These are phyloP conservation scores for Blera fallax DNA, from an alignment of 2,888 invertebrate genomes.

Conservation along the genomic window DNA sequence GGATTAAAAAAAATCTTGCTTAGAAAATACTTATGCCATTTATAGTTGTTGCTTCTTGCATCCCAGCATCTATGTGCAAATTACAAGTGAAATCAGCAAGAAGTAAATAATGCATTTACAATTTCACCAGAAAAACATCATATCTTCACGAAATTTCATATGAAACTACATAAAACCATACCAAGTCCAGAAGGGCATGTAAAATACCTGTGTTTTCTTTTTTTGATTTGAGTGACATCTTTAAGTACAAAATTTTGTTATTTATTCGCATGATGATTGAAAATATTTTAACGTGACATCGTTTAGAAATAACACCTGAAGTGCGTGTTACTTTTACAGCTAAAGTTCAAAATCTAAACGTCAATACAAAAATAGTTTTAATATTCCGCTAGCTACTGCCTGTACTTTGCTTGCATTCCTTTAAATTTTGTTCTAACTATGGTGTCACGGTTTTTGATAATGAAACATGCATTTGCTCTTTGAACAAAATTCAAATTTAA, in stretches of 20 bases:
- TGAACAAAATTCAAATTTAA: not conserved
- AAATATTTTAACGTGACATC: no score
- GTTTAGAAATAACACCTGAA: no score
- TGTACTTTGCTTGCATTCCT: slow-evolving; percentile 17
- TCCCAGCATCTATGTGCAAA: not conserved
- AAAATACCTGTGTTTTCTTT: not conserved
- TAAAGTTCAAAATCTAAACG: no score
- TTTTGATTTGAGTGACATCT: no score
- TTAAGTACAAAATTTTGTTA: no score
- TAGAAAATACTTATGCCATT: not conserved
- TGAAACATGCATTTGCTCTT: no score
- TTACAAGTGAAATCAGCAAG: not conserved
- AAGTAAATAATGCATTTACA: not conserved
- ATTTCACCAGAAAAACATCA: not conserved
- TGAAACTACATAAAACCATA: not conserved
- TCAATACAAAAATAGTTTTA: not conserved
- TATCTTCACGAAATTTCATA: not conserved
- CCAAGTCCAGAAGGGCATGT: not conserved
- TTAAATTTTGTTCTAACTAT: not conserved
- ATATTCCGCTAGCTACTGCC: not conserved
- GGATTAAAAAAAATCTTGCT: not conserved
- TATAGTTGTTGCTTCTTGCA: not conserved
- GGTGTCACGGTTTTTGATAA: not conserved
- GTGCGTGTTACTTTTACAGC: no score
- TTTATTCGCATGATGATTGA: no score